Base-by-base conservation (phyloP, 92 coral and sea anemone genomes). In the Porites cylindrica region DNA sequence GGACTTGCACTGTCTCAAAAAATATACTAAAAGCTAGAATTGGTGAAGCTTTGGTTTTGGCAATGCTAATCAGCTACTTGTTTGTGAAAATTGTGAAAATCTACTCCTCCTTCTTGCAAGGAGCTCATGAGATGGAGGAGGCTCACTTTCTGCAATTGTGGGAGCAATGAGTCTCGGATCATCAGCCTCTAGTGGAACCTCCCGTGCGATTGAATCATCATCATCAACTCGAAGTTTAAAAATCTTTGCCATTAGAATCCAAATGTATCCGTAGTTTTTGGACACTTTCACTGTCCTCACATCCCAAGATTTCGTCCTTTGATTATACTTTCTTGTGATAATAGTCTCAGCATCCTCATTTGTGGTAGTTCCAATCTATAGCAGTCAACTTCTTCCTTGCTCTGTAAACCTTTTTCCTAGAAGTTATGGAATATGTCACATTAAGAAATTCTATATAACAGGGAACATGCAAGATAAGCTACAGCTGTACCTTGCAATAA, bases 301-400 rank as follows among this genome's bases (percentile, higher is more conserved):
- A 76, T 82, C 81, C 93, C 88, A 91, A 10, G 79, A 61, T 64
- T 76, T 81, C 13, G 88, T 91, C 60, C 93, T 72, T 51, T 74
- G 88, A 70, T 86, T 91, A 63, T 86, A 82, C 64, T 86, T 91
- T n/a, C 91, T 69, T 13, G 91, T 80, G 51, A 80, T 71, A 10
- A 26, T 19, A 11, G 58, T 26, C 76, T 91, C 91, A 1, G 85
- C 90, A 21, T 73, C 59, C 66, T 32, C 77, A 21, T 74, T 72
- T 47, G 72, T 90, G 93, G 59, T 56, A 85, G 59, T 90, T 90
- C 90, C 93, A 90, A 32, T 90, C 90, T 10, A 90, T 85, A 1
- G 79, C 90, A 14, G 90, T 69, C 8, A 85, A 51, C 71, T 85
- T 85, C 77, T 90, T 90, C 50, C 93, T 80, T 10, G 85, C 88